Percentiles rank a stretch among this genome's conserved stretches.
Conservation (phyloP, 2,797 vertebrate genomes). For the Bovichtus diacanthus region DNA sequence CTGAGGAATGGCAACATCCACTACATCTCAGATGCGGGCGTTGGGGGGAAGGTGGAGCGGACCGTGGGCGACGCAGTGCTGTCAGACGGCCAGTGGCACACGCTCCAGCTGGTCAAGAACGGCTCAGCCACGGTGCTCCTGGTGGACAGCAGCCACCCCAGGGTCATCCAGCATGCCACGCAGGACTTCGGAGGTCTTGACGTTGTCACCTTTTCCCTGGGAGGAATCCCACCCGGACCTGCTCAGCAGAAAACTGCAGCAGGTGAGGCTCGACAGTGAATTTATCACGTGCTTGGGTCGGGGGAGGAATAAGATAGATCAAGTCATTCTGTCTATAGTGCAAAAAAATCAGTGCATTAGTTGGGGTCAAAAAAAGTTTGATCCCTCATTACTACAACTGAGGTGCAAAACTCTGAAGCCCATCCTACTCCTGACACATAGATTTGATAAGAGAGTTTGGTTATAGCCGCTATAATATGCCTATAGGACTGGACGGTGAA, state of each 20-base stretch:
- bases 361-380: no score
- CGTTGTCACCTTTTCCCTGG: slow-evolving; percentile 93
- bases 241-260: slow-evolving; percentile 85
- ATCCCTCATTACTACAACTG: background rate
- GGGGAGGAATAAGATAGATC: background rate
- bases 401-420: background rate
- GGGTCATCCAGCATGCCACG: slow-evolving; percentile 88
- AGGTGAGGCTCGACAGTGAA: slow-evolving; percentile 80
- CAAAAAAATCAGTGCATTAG: no score
- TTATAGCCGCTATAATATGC: no score
- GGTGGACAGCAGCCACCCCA: slow-evolving; percentile 84
- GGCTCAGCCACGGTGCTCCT: slow-evolving; percentile 86
- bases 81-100: slow-evolving; percentile 96
- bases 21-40: slow-evolving; percentile 93
- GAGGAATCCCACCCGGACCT: slow-evolving; percentile 89
- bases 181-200: slow-evolving; percentile 95
- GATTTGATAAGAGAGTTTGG: background rate
- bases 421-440: background rate
- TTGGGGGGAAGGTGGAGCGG: slow-evolving; percentile 94
- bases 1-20: slow-evolving; percentile 94
- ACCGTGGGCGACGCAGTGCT: slow-evolving; percentile 87
- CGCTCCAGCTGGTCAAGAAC: slow-evolving; percentile 89
- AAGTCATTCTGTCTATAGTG: background rate
- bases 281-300: background rate
- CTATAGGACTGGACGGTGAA: no score